These are phyloP conservation scores for Danio albolineatus DNA, from an alignment of 2,797 vertebrate species.

Conservation along the genomic window DNA sequence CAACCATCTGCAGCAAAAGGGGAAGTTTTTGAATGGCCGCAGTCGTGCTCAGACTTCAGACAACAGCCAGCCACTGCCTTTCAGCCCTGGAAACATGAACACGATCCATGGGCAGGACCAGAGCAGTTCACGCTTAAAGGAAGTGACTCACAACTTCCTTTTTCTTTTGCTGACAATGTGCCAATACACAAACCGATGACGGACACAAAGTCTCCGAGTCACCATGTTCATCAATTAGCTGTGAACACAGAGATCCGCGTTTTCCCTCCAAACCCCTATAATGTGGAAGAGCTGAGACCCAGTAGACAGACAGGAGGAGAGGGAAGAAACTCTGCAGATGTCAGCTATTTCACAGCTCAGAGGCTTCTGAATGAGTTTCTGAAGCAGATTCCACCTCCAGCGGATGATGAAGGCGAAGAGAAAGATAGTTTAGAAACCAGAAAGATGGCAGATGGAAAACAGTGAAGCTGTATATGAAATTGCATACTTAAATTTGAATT, in stretches of 20 bases:
- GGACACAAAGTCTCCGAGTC: constrained; percentile 59
- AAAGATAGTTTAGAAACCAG: constrained; percentile 58
- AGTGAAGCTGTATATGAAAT: too few species aligned
- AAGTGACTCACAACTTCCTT: constrained; percentile 59
- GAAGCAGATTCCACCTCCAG: constrained; percentile 72
- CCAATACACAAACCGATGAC: constrained; percentile 70
- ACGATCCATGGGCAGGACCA: constrained; percentile 24
- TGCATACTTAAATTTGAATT: too few species aligned
- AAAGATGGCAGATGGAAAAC: constrained; percentile 42
- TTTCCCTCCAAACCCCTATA: constrained; percentile 55
- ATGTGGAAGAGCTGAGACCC: constrained; percentile 43
- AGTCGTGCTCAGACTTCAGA: constrained; percentile 56
- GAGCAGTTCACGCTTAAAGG: constrained; percentile 49
- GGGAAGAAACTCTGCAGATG: constrained; percentile 58
- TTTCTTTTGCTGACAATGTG: constrained; percentile 67
- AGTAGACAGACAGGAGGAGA: constrained; percentile 55
- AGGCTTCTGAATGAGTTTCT: constrained; percentile 78
- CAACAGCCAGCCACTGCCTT: constrained; percentile 72
- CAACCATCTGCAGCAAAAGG: constrained; percentile 52
- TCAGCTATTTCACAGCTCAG: constrained; percentile 74
- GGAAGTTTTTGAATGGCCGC: constrained; percentile 64
- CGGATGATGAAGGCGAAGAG: constrained; percentile 50
- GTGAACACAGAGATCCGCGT: constrained; percentile 31
- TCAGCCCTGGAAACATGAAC: constrained; percentile 70
- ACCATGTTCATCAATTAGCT: constrained; percentile 39